Conservation (phyloP, 2,113 vertebrate genomes). For the Fulmarus glacialis region DNA sequence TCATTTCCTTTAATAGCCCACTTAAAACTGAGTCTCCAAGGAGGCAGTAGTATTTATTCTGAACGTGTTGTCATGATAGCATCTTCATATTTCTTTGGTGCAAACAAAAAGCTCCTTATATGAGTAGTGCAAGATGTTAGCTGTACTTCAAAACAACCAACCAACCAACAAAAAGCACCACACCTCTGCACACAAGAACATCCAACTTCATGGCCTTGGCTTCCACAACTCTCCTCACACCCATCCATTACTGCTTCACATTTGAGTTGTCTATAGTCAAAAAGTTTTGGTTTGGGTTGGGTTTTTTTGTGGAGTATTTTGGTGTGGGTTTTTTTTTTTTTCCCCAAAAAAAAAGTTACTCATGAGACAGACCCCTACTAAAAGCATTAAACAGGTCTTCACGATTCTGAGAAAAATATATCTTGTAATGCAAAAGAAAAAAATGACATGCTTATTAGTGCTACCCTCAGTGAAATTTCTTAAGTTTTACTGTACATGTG, state of each 20-base stretch:
- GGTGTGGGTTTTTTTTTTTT: background rate
- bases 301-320: no score
- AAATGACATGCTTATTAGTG: background rate
- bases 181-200: background rate
- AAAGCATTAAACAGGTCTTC: conserved; percentile 31
- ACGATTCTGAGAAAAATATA: background rate
- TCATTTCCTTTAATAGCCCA: conserved; percentile 26
- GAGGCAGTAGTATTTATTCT: background rate
- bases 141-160: background rate
- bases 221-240: background rate
- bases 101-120: conserved; percentile 33
- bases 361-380: background rate
- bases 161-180: background rate
- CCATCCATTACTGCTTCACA: background rate
- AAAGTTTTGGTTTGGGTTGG: background rate
- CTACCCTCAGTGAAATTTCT: background rate
- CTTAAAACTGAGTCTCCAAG: background rate
- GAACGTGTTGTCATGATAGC: background rate
- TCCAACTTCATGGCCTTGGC: background rate
- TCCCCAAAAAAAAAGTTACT: background rate
- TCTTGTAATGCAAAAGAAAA: background rate
- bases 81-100: background rate
- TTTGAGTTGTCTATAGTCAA: background rate
- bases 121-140: background rate
- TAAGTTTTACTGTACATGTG: background rate